Evolutionary conservation across 2,888 invertebrate species (phyloP), one percentile per base, ranked within the genome.

Genomic region (Neocrepidodera transversa): DNA sequence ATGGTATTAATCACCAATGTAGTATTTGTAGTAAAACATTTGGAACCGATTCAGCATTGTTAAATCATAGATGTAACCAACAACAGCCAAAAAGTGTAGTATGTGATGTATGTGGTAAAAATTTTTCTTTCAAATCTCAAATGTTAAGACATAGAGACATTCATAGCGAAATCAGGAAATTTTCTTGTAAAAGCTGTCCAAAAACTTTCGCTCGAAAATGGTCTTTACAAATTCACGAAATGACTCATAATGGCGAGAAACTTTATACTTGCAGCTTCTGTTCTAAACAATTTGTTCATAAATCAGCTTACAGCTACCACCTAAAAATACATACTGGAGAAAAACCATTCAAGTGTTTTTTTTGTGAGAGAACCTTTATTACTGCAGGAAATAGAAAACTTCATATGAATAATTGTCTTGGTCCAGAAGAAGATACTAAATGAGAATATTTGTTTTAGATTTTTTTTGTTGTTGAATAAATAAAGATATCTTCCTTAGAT

Each of bases 11-110:
- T 2, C 11, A 32, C n/a, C 2, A 16, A 1, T 86, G 86, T 51
- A 75, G 80, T 1, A 78, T 82, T 10, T 86, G 86, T 64, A 78
- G 78, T 0, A 76, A 81, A 23, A 76, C 77, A 48, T 80, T 80
- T 61, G 74, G 2, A 74, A 79, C 2, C 71, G 74, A 4, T 70
- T 76, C 3, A 79, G 79, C 28, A 18, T 64, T 76, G 2, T 76
- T 72, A 23, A 68, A 78, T 8, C 84, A 85, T 61, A 82, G 72
- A 36, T 62, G 72, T 18, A 60, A 72, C 18, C 71, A 70, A 30
- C 72, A 73, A 23, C n/a, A n/a, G n/a, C 73, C 54, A 68, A 72
- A 5, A 28, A 30, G 7, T 35, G 82, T 82, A 69, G 79, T 81
- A 61, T 83, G 83, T 68, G 81, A 82, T 57, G 78, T 81, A 7